Base-by-base conservation (phyloP, 2,888 invertebrate species). In the Sacculina carcini region DNA sequence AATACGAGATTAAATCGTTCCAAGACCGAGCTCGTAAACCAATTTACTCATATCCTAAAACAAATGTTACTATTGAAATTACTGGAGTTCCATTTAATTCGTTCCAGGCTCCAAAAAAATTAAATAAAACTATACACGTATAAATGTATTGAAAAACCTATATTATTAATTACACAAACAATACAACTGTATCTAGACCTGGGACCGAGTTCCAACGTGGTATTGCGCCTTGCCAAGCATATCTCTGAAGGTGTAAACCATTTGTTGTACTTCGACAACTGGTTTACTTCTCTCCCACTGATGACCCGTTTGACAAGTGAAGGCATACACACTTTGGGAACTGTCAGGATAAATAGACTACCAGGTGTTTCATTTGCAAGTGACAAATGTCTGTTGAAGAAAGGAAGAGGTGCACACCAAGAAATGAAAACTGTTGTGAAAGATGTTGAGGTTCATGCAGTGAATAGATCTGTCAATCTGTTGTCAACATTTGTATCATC, bases 201-300 rank as follows among this genome's bases (percentile, higher is more conserved):
- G n/a, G n/a, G n/a, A n/a, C n/a, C 5, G 26, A 44, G 26, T 44
- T 24, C 14, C 26, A 44, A 23, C 44, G 26, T 21, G 5, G 14
- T 7, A 5, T 44, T n/a, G 19, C 26, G n/a, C 26, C 26, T 53
- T 26, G 53, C 48, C 28, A 40, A 42, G 21, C 23, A 6, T 21
- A 53, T 53, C 26, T 49, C 42, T 39, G 42, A 48, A 21, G 48
- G 38, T 21, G 36, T 29, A 23, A 51, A 53, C 28, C 51, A 53
- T 44, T n/a, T 53, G 23, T 23, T 52, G 28, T 51, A 51, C 34
- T 48, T 48, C 32, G 53, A 47, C 34, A 53, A 51, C 16, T 53
- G 46, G 51, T 53, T 53, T n/a, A 24, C 38, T 19, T 52, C 50
- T 16, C 23, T 50, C 38, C 49, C 16, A 36, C 49, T 52, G 5